Base-by-base conservation (phyloP, 2,113 vertebrate species). In the Salvelinus fontinalis region DNA sequence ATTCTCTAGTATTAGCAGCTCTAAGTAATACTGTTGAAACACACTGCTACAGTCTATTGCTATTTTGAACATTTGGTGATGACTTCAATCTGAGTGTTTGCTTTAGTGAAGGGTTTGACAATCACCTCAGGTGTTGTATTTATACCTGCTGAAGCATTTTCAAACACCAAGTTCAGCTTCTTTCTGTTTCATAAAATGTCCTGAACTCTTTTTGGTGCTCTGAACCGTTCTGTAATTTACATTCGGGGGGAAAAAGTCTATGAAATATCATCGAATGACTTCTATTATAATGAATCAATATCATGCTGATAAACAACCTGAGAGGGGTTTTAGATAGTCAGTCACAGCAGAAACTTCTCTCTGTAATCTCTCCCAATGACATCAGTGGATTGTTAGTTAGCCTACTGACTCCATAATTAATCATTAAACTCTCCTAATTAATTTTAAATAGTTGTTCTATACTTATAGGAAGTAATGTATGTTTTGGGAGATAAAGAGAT, bases 81-180 rank as follows among this genome's bases (percentile, higher is more conserved):
- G 62, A 8, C 34, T 79, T 48, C 22, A 51, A n/a, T 54, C 70
- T 54, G 26, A 79, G 76, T 74, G 62, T 79, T 71, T 49, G 22
- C 78, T 62, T 86, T 85, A 83, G 88, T 81, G 81, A 90, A 75
- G 74, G 77, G 77, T 81, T 77, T 85, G 84, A 87, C 84, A 82
- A 82, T 85, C 67, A 76, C 74, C 68, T 49, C 74, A 67, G 49
- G 65, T 71, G 75, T 51, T 20, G 78, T 72, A 66, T 72, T 59
- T 80, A 73, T 68, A 67, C 71, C 80, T 75, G 65, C 59, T 62
- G 24, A 67, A 16, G 22, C 81, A 70, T 79, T 75, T 70, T 26
- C 29, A 60, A 60, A 5, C 14, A 3, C 29, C 27, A 1, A 12
- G 1, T 12, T 67, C 14, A 29, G 8, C 14, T 67, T 26, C 4